Evolutionary conservation across 2,113 vertebrate species (phyloP).

Genomic region (Chaetorhynchus papuensis): DNA sequence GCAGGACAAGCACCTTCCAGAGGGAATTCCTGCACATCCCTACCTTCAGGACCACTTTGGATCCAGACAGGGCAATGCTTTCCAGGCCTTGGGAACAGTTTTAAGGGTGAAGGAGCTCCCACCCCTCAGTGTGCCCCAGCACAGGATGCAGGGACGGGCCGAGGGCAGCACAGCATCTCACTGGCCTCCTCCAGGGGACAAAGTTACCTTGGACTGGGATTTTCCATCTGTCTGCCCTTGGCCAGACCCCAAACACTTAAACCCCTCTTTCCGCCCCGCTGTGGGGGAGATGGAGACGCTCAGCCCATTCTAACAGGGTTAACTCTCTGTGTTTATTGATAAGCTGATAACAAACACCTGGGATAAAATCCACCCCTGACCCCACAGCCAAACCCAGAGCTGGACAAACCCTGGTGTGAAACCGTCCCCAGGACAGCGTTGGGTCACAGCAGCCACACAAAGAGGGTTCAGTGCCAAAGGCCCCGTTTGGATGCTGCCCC

Average conservation of each 20-base stretch:
- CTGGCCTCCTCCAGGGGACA: rapidly evolving
- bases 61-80: rapidly evolving
- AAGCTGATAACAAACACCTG: neutral
- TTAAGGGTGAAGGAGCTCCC: neutral
- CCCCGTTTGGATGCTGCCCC: neutral
- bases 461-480: neutral
- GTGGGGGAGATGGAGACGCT: neutral
- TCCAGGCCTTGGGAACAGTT: neutral
- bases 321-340: neutral
- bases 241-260: neutral
- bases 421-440: neutral
- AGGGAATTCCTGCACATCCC: neutral
- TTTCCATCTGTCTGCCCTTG: neutral
- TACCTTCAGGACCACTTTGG: rapidly evolving
- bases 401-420: neutral
- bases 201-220: neutral
- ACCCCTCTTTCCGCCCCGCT: neutral
- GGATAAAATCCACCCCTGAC: neutral
- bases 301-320: neutral
- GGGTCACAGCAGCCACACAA: neutral
- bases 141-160: neutral
- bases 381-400: neutral
- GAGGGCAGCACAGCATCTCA: neutral
- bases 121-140: neutral
- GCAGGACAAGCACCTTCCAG: neutral